Percentiles rank a stretch among this genome's conserved stretches.
Evolutionary conservation across 1,140 invertebrate species (phyloP).

Genomic region (Littorina saxatilis): DNA sequence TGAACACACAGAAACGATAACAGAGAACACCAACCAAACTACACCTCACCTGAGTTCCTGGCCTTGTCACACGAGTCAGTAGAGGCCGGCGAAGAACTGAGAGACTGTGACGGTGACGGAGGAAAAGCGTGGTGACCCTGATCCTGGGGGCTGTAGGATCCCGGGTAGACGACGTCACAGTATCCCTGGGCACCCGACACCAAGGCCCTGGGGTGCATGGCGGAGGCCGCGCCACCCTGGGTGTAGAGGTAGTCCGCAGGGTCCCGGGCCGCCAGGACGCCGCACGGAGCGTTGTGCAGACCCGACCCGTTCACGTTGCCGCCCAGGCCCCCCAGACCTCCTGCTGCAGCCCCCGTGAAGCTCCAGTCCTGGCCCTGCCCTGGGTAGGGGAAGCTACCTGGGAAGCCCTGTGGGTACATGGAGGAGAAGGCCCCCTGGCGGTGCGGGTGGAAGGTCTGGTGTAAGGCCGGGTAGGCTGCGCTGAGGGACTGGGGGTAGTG

Average conservation of each 20-base stretch:
- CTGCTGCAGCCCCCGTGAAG: constrained; percentile 23
- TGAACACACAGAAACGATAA: too few relatives aligned
- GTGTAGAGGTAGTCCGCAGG: constrained; percentile 42
- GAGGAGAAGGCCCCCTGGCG: constrained; percentile 48
- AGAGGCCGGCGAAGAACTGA: constrained; percentile 42
- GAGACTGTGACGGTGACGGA: constrained; percentile 39
- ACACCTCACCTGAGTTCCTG: constrained; percentile 30
- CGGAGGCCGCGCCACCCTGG: constrained; percentile 32
- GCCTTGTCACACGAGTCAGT: constrained; percentile 37
- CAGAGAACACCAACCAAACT: too few relatives aligned
- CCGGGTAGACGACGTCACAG: constrained; percentile 41
- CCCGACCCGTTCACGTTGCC: constrained; percentile 12
- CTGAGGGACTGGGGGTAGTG: constrained; percentile 48
- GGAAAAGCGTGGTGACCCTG: constrained; percentile 33
- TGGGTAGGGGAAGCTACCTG: constrained; percentile 40
- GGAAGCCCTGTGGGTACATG: constrained; percentile 46
- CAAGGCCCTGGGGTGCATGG: constrained; percentile 24
- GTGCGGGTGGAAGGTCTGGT: constrained; percentile 36
- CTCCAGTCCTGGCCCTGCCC: constrained; percentile 45
- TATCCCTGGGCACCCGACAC: constrained; percentile 24
- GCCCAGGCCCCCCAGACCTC: constrained; percentile 6
- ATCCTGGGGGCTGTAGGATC: constrained; percentile 39
- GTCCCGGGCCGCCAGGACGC: constrained; percentile 36
- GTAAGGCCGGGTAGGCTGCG: constrained; percentile 34
- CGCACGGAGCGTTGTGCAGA: constrained; percentile 24